Percentiles rank a stretch among this genome's conserved stretches.
phyloP scores from a whole-genome alignment of 2,113 vertebrate genomes.

The Naja naja region DNA sequence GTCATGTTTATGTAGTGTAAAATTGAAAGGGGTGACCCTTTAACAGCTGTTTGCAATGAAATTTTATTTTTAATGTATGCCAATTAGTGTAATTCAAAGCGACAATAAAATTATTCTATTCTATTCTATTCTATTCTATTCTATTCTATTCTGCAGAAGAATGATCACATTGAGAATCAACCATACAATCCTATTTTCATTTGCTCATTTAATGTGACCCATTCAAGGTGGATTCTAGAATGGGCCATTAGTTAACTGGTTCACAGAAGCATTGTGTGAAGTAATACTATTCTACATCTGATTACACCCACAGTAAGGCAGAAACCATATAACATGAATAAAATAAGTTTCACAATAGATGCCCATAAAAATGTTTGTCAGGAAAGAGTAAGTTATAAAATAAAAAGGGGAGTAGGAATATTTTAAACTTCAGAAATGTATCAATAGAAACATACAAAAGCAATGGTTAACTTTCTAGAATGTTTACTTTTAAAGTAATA shows the following conservation, averaged over 20 bases:
- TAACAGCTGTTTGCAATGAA: no score
- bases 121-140: no score
- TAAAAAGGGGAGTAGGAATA: background rate
- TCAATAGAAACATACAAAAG: background rate
- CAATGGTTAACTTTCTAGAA: background rate
- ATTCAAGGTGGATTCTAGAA: background rate
- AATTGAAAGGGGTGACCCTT: no score
- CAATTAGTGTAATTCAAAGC: no score
- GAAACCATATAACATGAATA: background rate
- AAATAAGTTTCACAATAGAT: background rate
- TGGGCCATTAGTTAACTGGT: background rate
- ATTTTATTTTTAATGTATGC: no score
- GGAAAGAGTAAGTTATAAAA: background rate
- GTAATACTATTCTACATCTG: background rate
- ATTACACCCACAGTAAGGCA: background rate
- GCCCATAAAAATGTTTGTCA: background rate
- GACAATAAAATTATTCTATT: no score
- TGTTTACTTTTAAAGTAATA: background rate
- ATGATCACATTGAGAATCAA: background rate
- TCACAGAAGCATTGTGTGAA: background rate
- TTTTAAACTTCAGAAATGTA: background rate
- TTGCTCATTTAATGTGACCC: background rate
- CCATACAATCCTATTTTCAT: background rate
- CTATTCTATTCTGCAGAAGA: background rate
- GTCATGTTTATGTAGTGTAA: no score